Conservation (phyloP, 2,888 invertebrate species). For the Drosophila silvestris region DNA sequence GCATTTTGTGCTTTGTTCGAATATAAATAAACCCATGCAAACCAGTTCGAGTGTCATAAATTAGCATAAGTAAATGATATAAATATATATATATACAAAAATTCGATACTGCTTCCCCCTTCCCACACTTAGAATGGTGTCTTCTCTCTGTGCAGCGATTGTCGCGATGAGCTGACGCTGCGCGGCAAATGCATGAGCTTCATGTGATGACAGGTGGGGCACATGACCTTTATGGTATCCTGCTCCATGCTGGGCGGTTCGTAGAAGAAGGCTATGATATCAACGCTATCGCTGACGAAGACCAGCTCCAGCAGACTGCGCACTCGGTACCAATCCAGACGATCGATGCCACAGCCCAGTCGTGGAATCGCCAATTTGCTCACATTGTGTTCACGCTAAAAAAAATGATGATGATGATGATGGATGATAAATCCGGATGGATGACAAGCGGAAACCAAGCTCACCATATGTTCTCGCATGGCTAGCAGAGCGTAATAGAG, state of each 20-base stretch:
- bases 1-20: conserved; percentile 57
- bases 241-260: conserved; percentile 69
- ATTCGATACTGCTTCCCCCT: neutral
- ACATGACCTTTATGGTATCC: conserved; percentile 62
- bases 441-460: neutral
- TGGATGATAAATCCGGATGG: neutral
- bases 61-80: conserved; percentile 14
- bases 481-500: conserved; percentile 85
- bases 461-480: conserved; percentile 84
- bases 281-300: conserved; percentile 85
- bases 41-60: conserved; percentile 49
- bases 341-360: conserved; percentile 89
- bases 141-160: conserved; percentile 71
- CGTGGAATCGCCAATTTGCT: conserved; percentile 88
- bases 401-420: neutral
- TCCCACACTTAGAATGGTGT: conserved; percentile 54
- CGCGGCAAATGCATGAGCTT: conserved; percentile 68
- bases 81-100: conserved; percentile 25
- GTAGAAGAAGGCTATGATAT: conserved; percentile 86
- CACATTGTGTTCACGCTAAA: conserved; percentile 85
- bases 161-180: conserved; percentile 65
- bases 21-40: conserved; percentile 52
- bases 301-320: conserved; percentile 86
- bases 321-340: conserved; percentile 87
- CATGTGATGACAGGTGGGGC: conserved; percentile 71